Evolutionary conservation across 2,113 vertebrate species (phyloP).

Genomic region (Melanerpes formicivorus): DNA sequence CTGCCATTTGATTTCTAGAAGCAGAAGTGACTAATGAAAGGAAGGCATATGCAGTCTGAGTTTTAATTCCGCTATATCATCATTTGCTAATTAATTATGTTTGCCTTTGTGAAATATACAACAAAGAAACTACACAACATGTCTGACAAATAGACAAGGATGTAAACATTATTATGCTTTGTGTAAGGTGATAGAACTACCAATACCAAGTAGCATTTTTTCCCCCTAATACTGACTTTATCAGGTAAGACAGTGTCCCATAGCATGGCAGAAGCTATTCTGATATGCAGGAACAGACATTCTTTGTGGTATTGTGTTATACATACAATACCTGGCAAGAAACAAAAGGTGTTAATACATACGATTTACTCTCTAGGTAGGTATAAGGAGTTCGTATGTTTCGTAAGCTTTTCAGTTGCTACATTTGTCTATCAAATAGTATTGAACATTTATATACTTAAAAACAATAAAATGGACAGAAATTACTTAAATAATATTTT

Average conservation of each 20-base stretch:
- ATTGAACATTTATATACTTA: not conserved
- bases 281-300: not conserved
- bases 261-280: not conserved
- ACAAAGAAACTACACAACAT: constrained; percentile 43
- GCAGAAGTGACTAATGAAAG: constrained; percentile 51
- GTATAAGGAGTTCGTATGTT: not conserved
- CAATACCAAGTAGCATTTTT: not conserved
- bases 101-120: not conserved
- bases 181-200: not conserved
- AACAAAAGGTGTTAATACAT: constrained; percentile 17
- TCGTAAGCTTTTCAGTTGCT: not conserved
- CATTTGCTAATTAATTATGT: not conserved
- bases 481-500: not conserved
- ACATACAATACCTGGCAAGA: not conserved
- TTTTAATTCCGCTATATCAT: constrained; percentile 3
- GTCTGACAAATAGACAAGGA: not conserved
- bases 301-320: not conserved
- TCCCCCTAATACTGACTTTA: not conserved
- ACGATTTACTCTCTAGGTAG: not conserved
- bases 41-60: not conserved
- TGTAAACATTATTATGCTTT: not conserved
- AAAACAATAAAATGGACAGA: not conserved
- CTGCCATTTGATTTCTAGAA: constrained; percentile 56
- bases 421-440: not conserved
- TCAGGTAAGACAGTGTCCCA: not conserved